Conservation (phyloP, 2,888 invertebrate species). For the Arrhopalites spinosus region DNA sequence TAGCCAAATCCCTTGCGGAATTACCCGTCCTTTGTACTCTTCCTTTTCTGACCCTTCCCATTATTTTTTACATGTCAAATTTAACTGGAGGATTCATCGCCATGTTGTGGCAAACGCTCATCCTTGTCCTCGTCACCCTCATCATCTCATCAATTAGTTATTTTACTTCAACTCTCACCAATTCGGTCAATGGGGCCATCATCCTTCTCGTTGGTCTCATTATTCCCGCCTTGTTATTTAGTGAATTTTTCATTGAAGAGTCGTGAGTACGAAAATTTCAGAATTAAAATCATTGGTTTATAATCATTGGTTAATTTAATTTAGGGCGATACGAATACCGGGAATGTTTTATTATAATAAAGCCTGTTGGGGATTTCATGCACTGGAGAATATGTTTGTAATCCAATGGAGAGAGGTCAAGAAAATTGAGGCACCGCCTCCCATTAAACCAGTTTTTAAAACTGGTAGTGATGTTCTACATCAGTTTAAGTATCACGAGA, state of each 20-base stretch:
- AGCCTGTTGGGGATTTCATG: not conserved
- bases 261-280: not conserved
- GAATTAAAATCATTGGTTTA: too few species aligned
- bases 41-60: slow-evolving; percentile 78
- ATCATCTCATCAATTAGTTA: not conserved
- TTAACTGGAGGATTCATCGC: slow-evolving; percentile 70
- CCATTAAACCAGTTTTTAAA: not conserved
- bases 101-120: slow-evolving; percentile 68
- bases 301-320: not conserved
- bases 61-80: slow-evolving; percentile 89
- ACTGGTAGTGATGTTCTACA: too few species aligned
- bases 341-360: not conserved
- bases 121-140: slow-evolving; percentile 58
- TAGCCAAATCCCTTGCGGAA: slow-evolving; percentile 88
- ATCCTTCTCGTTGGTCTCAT: slow-evolving; percentile 64
- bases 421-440: not conserved
- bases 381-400: not conserved
- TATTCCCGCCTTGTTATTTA: slow-evolving; percentile 91
- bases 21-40: slow-evolving; percentile 82
- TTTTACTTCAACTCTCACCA: not conserved
- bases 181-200: not conserved
- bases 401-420: not conserved
- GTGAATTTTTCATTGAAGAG: slow-evolving; percentile 72
- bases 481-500: too few species aligned
- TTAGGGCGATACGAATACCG: not conserved